Conservation (phyloP, 2,797 vertebrate genomes). For the Nannoperca obscura region DNA sequence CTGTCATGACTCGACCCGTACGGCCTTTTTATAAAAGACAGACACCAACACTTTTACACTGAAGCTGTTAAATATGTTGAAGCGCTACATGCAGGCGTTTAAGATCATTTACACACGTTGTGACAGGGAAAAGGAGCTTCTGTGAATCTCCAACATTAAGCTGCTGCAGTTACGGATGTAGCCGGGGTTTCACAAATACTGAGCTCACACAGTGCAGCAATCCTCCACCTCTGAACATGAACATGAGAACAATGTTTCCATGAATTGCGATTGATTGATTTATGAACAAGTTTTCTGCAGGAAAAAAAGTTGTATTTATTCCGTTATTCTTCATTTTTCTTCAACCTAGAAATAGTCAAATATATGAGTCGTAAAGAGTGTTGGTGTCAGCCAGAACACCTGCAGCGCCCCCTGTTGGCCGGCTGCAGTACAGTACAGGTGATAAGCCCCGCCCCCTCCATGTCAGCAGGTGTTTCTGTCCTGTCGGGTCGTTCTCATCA, state of each 20-base stretch:
- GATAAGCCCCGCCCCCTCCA: too few species aligned
- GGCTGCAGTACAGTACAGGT: too few species aligned
- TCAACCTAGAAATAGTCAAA: not conserved
- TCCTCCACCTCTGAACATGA: not conserved
- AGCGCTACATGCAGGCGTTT: not conserved
- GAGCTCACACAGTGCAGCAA: not conserved
- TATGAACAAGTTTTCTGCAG: not conserved
- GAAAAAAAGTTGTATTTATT: not conserved
- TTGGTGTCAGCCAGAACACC: not conserved
- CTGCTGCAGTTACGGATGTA: not conserved
- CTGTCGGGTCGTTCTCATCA: too few species aligned
- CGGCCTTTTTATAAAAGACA: slow-evolving; percentile 6
- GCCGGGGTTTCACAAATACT: not conserved
- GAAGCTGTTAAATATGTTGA: slow-evolving; percentile 11
- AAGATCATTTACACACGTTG: not conserved
- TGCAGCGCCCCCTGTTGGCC: too few species aligned
- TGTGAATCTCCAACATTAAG: slow-evolving; percentile 4
- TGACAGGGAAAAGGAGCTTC: slow-evolving; percentile 3
- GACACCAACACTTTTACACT: slow-evolving; percentile 19
- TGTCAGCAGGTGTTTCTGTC: too few species aligned
- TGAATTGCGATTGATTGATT: too few species aligned
- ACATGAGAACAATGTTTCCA: too few species aligned
- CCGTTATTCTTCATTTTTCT: not conserved
- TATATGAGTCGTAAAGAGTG: not conserved
- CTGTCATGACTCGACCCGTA: slow-evolving; percentile 9